phyloP scores from a whole-genome alignment of 1,140 invertebrate genomes.

The Panagrolaimus sp. region DNA sequence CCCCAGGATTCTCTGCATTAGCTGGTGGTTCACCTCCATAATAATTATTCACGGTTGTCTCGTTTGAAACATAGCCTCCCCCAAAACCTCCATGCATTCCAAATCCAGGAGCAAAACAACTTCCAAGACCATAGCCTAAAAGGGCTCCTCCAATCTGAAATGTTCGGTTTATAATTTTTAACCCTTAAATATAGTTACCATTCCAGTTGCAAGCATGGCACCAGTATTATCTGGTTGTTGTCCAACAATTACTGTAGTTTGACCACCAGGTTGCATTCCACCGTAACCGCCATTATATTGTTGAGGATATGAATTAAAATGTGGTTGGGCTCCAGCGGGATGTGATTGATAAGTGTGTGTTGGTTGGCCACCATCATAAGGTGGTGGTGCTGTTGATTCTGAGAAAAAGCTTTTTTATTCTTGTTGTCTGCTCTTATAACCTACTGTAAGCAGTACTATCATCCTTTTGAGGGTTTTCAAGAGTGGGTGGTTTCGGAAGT shows the following conservation, averaged over 20 bases:
- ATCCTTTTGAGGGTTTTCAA: background rate
- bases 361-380: background rate
- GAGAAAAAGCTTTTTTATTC: background rate
- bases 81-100: too few relatives aligned
- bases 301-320: too few relatives aligned
- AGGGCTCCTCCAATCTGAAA: background rate
- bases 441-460: background rate
- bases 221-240: background rate
- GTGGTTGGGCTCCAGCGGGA: background rate
- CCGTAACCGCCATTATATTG: too few relatives aligned
- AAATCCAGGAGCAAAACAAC: background rate
- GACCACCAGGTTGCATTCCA: background rate
- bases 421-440: background rate
- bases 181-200: too few relatives aligned
- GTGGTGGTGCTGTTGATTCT: background rate
- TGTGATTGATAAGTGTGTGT: background rate
- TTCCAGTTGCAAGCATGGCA: background rate
- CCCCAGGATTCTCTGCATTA: background rate
- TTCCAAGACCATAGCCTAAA: background rate
- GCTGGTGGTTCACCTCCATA: background rate
- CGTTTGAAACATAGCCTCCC: too few relatives aligned
- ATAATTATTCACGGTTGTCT: background rate
- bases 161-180: too few relatives aligned
- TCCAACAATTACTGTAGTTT: background rate
- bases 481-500: conserved; percentile 12